phyloP scores from a whole-genome alignment of 2,888 invertebrate genomes.

The Physocephala rufipes region DNA sequence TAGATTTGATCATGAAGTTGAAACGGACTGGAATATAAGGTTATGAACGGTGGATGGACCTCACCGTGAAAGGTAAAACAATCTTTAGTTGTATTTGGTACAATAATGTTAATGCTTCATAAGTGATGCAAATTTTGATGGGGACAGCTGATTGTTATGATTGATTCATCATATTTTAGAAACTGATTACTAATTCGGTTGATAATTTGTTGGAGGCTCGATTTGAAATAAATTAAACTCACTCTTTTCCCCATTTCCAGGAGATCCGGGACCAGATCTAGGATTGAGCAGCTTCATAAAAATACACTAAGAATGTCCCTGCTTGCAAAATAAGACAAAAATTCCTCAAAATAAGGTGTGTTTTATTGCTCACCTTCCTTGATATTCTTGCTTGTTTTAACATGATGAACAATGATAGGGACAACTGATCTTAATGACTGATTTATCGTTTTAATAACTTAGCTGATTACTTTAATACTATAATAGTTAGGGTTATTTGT shows the following conservation, averaged over 20 bases:
- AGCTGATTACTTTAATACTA: no score
- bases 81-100: not conserved
- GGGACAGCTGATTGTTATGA: slow-evolving; percentile 44
- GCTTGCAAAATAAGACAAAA: not conserved
- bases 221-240: no score
- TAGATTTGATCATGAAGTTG: no score
- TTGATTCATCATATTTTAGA: slow-evolving; percentile 39
- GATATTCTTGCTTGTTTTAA: no score
- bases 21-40: no score
- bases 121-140: slow-evolving; percentile 43
- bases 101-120: not conserved
- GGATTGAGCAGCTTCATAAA: no score
- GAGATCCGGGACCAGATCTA: not conserved
- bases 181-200: not conserved
- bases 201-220: not conserved
- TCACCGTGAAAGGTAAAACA: not conserved
- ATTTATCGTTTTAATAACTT: slow-evolving; percentile 39
- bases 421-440: slow-evolving; percentile 44
- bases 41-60: no score
- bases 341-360: not conserved
- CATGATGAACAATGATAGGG: slow-evolving; percentile 42
- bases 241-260: no score
- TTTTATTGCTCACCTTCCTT: not conserved
- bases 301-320: not conserved
- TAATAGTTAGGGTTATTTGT: no score